Evolutionary conservation across 2,888 invertebrate genomes (phyloP).

Genomic region (Asteroscopus sphinx): DNA sequence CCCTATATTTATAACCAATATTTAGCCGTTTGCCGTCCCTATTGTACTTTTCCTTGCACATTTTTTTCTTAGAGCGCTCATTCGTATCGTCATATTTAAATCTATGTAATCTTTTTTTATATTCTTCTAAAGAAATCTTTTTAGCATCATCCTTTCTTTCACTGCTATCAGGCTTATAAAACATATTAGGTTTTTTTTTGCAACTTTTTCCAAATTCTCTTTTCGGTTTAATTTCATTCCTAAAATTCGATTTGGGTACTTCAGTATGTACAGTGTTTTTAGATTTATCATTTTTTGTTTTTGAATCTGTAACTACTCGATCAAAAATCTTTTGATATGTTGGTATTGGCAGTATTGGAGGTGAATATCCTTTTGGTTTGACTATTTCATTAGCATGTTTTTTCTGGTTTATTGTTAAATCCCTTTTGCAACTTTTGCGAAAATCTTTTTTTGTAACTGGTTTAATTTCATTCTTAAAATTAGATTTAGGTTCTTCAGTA

Average conservation of each 20-base stretch:
- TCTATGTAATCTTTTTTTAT: constrained; percentile 67
- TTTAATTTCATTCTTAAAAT: constrained; percentile 13
- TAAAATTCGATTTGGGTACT: constrained; percentile 1
- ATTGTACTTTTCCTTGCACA: constrained; percentile 12
- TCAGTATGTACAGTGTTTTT: not conserved
- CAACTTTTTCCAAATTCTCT: constrained; percentile 17
- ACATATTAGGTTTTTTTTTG: constrained; percentile 21
- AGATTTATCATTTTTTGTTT: not conserved
- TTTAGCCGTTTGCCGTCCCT: constrained; percentile 9
- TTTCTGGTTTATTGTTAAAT: constrained; percentile 15
- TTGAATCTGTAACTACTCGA: constrained; percentile 6
- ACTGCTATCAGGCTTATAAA: constrained; percentile 2
- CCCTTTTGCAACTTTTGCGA: constrained; percentile 24
- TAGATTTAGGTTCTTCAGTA: constrained; percentile 1
- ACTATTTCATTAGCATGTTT: not conserved
- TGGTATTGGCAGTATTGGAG: constrained; percentile 77
- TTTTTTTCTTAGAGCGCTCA: constrained; percentile 3
- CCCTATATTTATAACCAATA: constrained; percentile 15
- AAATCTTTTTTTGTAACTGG: constrained; percentile 24
- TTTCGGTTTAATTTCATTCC: constrained; percentile 21
- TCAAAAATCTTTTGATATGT: constrained; percentile 62
- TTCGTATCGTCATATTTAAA: constrained; percentile 10
- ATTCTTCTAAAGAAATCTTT: constrained; percentile 72
- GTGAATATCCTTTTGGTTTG: constrained; percentile 65
- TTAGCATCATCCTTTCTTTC: constrained; percentile 45